Conservation (phyloP, 2,113 vertebrate genomes). For the Oriolus oriolus region DNA sequence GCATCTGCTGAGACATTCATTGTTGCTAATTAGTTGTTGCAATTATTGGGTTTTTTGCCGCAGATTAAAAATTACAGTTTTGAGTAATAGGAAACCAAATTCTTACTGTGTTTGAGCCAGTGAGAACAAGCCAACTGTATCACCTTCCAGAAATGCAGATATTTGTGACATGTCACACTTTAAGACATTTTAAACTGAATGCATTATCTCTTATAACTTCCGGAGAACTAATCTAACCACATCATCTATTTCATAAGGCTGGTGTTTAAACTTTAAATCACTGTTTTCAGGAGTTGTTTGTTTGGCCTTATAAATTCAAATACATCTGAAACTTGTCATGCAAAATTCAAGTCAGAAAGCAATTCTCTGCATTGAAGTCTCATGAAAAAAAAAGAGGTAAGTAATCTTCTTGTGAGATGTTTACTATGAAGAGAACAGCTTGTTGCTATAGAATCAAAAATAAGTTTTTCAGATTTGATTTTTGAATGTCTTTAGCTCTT, state of each 20-base stretch:
- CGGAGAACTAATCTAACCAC: not conserved
- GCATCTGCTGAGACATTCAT: not conserved
- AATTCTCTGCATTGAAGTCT: not conserved
- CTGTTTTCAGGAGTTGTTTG: not conserved
- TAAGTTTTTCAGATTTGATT: not conserved
- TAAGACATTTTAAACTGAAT: not conserved
- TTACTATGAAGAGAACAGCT: not conserved
- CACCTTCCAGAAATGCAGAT: not conserved
- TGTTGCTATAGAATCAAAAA: not conserved
- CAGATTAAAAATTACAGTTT: not conserved
- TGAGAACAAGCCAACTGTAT: not conserved
- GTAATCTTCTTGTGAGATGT: not conserved
- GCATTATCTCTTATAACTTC: not conserved
- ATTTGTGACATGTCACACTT: not conserved
- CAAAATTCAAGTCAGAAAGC: not conserved
- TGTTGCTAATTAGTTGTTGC: not conserved
- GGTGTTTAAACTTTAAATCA: not conserved
- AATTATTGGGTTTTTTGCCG: not conserved
- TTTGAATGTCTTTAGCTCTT: not conserved
- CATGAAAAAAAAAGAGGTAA: not conserved
- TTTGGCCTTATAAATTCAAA: constrained; percentile 7
- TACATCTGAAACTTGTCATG: not conserved
- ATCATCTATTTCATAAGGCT: not conserved
- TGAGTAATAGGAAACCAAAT: not conserved
- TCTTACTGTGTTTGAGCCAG: not conserved